Evolutionary conservation across 2,888 invertebrate genomes (phyloP).

Genomic region (Nemotelus pantherinus): DNA sequence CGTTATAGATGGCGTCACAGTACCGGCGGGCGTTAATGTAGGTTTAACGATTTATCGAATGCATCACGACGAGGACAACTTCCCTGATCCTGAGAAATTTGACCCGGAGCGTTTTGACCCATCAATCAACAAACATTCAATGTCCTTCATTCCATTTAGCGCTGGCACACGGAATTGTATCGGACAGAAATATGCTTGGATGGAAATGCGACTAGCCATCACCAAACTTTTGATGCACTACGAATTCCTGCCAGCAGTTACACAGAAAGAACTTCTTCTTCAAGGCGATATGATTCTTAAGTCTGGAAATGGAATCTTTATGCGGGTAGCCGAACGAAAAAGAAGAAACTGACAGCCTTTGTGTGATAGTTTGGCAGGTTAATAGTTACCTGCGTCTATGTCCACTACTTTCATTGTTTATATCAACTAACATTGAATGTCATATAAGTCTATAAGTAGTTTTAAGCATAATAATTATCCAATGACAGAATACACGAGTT

Average conservation of each 20-base stretch:
- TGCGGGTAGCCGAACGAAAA: constrained; percentile 7
- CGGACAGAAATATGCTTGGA: constrained; percentile 30
- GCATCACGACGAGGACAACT: constrained; percentile 13
- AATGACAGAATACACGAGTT: too few relatives aligned
- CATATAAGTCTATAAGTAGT: too few relatives aligned
- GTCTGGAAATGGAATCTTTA: constrained; percentile 17
- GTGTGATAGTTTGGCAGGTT: too few relatives aligned
- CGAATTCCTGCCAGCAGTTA: constrained; percentile 10
- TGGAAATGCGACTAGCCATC: constrained; percentile 7
- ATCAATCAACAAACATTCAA: neutral
- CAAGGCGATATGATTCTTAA: constrained; percentile 32
- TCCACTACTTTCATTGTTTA: too few relatives aligned
- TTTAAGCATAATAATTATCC: too few relatives aligned
- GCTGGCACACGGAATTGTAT: constrained; percentile 29
- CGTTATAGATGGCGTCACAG: neutral
- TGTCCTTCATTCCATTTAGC: constrained; percentile 27
- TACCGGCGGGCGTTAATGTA: constrained; percentile 12
- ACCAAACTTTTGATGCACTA: constrained; percentile 22
- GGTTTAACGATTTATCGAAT: neutral
- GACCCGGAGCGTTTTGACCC: constrained; percentile 23
- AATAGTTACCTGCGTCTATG: too few relatives aligned
- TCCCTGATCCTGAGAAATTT: constrained; percentile 13
- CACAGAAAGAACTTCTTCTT: constrained; percentile 54
- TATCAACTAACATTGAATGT: too few relatives aligned
- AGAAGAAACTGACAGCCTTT: neutral